Evolutionary conservation across 2,113 vertebrate genomes (phyloP).

Genomic region (Salvelinus fontinalis): DNA sequence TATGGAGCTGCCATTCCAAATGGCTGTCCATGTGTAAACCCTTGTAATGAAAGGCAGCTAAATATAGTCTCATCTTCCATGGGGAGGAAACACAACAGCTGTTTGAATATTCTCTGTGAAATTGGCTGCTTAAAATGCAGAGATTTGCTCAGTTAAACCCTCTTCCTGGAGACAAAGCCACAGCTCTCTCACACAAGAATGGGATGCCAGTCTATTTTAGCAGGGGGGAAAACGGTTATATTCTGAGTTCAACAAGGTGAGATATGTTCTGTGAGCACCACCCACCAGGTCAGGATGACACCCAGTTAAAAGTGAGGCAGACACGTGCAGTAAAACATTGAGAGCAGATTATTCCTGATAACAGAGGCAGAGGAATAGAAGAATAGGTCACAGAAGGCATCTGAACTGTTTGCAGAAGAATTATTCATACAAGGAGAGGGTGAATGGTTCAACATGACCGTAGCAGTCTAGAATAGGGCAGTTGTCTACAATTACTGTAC

Average conservation of each 20-base stretch:
- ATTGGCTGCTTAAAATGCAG: neutral
- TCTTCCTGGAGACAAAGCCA: neutral
- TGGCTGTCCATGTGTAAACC: constrained; percentile 24
- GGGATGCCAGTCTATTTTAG: constrained; percentile 1
- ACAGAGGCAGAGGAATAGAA: neutral
- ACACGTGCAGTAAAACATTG: constrained; percentile 8
- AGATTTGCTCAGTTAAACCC: neutral
- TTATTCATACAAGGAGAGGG: neutral
- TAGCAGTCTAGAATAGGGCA: neutral
- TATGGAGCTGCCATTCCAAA: constrained; percentile 18
- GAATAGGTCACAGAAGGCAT: neutral
- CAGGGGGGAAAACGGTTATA: constrained; percentile 16
- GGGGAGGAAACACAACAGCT: constrained; percentile 25
- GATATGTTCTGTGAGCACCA: neutral
- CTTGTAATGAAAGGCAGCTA: constrained; percentile 16
- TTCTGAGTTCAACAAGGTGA: constrained; percentile 14
- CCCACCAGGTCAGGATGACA: constrained; percentile 13
- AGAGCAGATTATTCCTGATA: neutral
- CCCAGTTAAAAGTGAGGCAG: constrained; percentile 3
- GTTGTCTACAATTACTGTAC: neutral
- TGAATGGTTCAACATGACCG: neutral
- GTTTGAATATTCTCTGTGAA: neutral
- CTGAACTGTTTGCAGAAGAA: neutral
- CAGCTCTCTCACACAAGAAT: neutral
- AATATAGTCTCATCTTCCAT: constrained; percentile 15